These are phyloP conservation scores for Heterohyrax brucei DNA, from an alignment of 2,797 vertebrate genomes.

Conservation along the genomic window DNA sequence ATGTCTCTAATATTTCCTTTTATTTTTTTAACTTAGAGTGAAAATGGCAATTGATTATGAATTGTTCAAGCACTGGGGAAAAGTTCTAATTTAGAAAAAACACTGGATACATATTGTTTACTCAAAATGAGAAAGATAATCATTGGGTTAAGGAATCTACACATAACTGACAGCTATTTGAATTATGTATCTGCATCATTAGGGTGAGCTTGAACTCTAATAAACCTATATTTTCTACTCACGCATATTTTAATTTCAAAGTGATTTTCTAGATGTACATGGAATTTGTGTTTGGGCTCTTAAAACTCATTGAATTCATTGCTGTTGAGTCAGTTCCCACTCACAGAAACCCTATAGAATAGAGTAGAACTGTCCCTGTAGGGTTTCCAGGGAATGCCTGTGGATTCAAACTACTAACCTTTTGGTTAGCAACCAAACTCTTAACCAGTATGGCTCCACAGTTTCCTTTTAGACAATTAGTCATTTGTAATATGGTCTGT, in stretches of 20 bases:
- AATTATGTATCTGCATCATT: background rate
- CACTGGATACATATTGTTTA: background rate
- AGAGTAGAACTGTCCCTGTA: too few species aligned
- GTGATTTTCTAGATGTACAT: background rate
- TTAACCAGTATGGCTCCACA: too few species aligned
- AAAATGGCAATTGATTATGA: conserved; percentile 48
- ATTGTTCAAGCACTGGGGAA: background rate
- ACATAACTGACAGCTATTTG: background rate
- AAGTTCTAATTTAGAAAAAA: background rate
- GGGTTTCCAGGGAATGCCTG: too few species aligned
- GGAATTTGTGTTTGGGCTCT: background rate
- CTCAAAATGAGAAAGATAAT: conserved; percentile 31
- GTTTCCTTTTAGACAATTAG: too few species aligned
- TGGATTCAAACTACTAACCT: too few species aligned
- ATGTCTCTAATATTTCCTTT: background rate
- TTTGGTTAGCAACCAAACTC: too few species aligned
- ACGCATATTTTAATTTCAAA: background rate
- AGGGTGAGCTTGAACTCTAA: background rate
- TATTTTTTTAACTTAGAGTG: background rate
- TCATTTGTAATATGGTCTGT: background rate
- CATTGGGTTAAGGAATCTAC: background rate
- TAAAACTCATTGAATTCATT: background rate
- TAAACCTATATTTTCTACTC: background rate
- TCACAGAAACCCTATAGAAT: too few species aligned
- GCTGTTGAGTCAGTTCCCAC: too few species aligned